Conservation (phyloP, 35 echinoderm and acorn worm genomes). For the Amphiura filiformis region DNA sequence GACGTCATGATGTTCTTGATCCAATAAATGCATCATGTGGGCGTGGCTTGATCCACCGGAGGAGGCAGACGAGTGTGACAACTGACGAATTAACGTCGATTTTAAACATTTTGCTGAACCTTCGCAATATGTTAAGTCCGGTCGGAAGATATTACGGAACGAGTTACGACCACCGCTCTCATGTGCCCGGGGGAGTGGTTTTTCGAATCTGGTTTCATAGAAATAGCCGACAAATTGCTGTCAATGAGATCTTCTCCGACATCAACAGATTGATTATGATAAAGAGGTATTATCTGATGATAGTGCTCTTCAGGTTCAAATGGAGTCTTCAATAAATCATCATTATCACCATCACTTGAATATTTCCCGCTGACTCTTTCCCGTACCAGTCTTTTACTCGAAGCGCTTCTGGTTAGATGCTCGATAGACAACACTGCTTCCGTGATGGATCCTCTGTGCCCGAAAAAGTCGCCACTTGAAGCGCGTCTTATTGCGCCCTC, state of each 20-base stretch:
- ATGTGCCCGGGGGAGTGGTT: constrained; percentile 18
- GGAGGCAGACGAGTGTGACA: neutral
- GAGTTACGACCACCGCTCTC: constrained; percentile 61
- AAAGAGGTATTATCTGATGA: constrained; percentile 50
- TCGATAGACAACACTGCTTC: constrained; percentile 60
- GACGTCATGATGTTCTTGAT: constrained; percentile 48
- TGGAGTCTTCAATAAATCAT: constrained; percentile 7
- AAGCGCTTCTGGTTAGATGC: constrained; percentile 3
- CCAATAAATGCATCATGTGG: constrained; percentile 10
- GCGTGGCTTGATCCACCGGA: neutral
- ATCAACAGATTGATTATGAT: constrained; percentile 45
- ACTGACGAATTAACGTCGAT: constrained; percentile 27
- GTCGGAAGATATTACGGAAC: constrained; percentile 88
- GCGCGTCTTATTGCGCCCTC: constrained; percentile 43
- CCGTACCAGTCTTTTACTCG: constrained; percentile 11
- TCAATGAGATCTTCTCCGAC: constrained; percentile 55
- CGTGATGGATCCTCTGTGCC: constrained; percentile 43
- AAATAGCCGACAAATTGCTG: constrained; percentile 59
- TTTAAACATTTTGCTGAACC: constrained; percentile 58
- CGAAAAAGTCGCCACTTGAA: neutral
- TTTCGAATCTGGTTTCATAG: constrained; percentile 38
- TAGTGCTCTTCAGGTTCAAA: constrained; percentile 35
- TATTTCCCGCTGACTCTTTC: constrained; percentile 19
- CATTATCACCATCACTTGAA: constrained; percentile 13
- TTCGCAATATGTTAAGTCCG: constrained; percentile 78